These are phyloP conservation scores for Melangyna quadrimaculata DNA, from an alignment of 2,888 invertebrate genomes.

Conservation along the genomic window DNA sequence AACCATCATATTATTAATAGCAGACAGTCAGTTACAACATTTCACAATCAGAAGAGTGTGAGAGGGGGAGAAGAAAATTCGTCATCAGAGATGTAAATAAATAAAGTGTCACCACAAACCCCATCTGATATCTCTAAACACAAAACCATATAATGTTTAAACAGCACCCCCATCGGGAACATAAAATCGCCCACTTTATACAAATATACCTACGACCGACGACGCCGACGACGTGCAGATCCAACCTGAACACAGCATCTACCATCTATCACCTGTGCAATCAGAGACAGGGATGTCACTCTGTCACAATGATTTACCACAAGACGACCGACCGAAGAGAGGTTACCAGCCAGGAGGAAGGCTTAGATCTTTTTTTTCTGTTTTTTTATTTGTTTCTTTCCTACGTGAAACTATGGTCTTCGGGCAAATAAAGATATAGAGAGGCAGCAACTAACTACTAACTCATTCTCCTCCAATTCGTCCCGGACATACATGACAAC, in stretches of 20 bases:
- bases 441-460: conserved; percentile 28
- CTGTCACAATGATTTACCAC: conserved; percentile 68
- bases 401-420: conserved; percentile 26
- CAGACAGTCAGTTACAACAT: not conserved
- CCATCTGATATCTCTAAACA: not conserved
- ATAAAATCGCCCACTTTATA: conserved; percentile 17
- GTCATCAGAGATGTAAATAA: conserved; percentile 29
- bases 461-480: conserved; percentile 35
- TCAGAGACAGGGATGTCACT: conserved; percentile 64
- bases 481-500: conserved; percentile 52
- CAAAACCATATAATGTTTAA: not conserved
- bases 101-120: conserved; percentile 40
- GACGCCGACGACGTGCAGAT: not conserved
- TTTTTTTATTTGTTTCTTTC: not conserved
- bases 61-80: not conserved
- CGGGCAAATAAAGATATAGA: not conserved
- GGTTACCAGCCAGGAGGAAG: not conserved
- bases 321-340: not conserved
- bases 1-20: conserved; percentile 26
- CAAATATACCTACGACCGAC: not conserved
- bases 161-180: conserved; percentile 15
- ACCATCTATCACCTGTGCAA: conserved; percentile 64
- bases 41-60: not conserved
- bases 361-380: not conserved
- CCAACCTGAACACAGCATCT: conserved; percentile 51